phyloP scores from a whole-genome alignment of 2,888 invertebrate species.

The Pseudanteris insignis region DNA sequence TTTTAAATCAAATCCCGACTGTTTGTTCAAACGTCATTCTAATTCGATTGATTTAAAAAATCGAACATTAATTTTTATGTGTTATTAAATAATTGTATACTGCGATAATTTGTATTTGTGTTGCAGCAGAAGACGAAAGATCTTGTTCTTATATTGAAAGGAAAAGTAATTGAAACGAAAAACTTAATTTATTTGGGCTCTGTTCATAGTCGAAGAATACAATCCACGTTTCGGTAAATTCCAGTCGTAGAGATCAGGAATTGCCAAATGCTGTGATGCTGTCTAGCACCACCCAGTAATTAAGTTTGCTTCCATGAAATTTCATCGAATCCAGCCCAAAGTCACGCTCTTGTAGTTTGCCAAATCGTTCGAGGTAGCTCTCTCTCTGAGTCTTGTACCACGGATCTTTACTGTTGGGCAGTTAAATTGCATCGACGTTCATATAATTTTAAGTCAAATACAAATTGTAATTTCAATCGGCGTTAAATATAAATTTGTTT shows the following conservation, averaged over 20 bases:
- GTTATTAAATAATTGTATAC: too few relatives aligned
- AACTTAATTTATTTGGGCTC: conserved; percentile 1
- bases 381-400: conserved; percentile 10
- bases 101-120: too few relatives aligned
- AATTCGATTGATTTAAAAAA: too few relatives aligned
- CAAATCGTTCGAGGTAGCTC: conserved; percentile 22
- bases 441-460: conserved; percentile 5
- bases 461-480: conserved; percentile 2
- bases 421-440: conserved; percentile 14
- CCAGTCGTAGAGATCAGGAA: conserved; percentile 11
- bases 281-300: conserved; percentile 24
- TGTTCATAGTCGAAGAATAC: too few relatives aligned
- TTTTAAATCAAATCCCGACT: too few relatives aligned
- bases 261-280: conserved; percentile 22
- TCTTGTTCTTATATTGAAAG: neutral
- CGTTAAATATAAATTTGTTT: too few relatives aligned
- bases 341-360: conserved; percentile 27
- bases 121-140: too few relatives aligned
- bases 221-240: conserved; percentile 14
- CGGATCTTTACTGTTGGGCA: conserved; percentile 8
- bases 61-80: too few relatives aligned
- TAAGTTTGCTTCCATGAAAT: conserved; percentile 28
- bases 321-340: conserved; percentile 21
- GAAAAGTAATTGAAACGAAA: too few relatives aligned
- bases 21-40: too few relatives aligned